Conservation (phyloP, 1,140 invertebrate genomes). For the Tenebrio molitor region DNA sequence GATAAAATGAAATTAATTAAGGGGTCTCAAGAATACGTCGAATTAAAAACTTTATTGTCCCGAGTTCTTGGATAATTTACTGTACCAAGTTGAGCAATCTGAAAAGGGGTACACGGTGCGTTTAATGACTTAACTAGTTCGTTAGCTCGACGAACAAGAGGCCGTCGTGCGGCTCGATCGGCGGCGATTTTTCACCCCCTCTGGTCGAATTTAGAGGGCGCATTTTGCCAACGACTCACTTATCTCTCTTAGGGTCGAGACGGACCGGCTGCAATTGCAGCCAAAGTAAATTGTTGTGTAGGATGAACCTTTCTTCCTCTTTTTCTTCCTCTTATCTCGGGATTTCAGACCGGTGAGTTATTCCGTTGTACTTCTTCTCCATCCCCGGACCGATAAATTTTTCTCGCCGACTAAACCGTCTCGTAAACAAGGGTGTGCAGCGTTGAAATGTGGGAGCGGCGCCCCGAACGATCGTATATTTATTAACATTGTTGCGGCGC, state of each 20-base stretch:
- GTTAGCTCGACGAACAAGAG: constrained; percentile 23
- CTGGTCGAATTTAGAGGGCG: background rate
- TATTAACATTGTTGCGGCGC: constrained; percentile 2
- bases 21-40: constrained; percentile 15
- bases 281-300: constrained; percentile 8
- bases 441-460: constrained; percentile 6
- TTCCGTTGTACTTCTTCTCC: constrained; percentile 8
- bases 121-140: constrained; percentile 39
- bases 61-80: constrained; percentile 30
- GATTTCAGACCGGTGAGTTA: constrained; percentile 6
- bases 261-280: too few relatives aligned
- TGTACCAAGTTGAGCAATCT: constrained; percentile 29
- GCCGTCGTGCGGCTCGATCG: constrained; percentile 29
- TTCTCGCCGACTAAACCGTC: constrained; percentile 6
- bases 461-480: background rate
- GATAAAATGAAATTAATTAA: constrained; percentile 31
- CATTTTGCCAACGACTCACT: too few relatives aligned
- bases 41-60: constrained; percentile 34
- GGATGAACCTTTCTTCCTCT: background rate
- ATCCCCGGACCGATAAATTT: constrained; percentile 7
- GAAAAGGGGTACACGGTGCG: constrained; percentile 16
- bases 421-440: constrained; percentile 13
- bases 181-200: background rate
- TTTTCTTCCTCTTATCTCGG: background rate
- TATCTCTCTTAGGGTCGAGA: too few relatives aligned